phyloP scores from a whole-genome alignment of 2,888 invertebrate species.

The Drosophila helvetica region DNA sequence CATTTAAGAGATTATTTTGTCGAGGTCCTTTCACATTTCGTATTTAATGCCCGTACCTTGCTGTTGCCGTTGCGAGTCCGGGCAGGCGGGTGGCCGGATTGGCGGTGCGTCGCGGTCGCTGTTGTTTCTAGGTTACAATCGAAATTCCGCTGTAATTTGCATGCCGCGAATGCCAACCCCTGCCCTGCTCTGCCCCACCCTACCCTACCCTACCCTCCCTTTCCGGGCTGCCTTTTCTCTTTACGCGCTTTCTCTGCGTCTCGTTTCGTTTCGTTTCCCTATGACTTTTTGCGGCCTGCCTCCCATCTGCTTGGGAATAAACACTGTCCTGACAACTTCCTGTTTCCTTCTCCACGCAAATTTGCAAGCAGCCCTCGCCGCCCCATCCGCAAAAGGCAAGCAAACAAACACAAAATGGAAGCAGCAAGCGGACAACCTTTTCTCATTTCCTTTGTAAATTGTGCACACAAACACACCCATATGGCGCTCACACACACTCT shows the following conservation, averaged over 20 bases:
- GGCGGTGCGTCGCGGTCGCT: conserved; percentile 28
- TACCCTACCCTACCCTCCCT: background rate
- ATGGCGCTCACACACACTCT: conserved; percentile 4
- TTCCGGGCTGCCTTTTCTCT: conserved; percentile 14
- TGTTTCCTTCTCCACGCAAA: conserved; percentile 60
- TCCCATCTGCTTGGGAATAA: conserved; percentile 55
- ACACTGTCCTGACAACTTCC: conserved; percentile 71
- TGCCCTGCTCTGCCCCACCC: background rate
- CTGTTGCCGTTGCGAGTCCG: background rate
- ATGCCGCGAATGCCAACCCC: conserved; percentile 26
- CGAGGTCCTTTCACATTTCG: conserved; percentile 66
- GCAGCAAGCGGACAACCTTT: conserved; percentile 66
- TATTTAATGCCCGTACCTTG: conserved; percentile 43
- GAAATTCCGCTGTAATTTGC: conserved; percentile 73
- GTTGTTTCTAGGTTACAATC: conserved; percentile 56
- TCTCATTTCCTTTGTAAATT: conserved; percentile 69
- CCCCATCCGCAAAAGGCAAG: conserved; percentile 53
- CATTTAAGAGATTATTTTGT: conserved; percentile 75
- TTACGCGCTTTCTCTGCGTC: conserved; percentile 20
- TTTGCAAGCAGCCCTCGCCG: conserved; percentile 20
- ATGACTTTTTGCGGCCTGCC: conserved; percentile 38
- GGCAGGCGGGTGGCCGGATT: background rate
- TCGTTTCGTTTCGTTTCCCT: conserved; percentile 22
- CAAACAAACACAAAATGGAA: conserved; percentile 63
- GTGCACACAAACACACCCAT: conserved; percentile 17